Evolutionary conservation across 2,113 vertebrate species (phyloP).

Genomic region (Dendropsophus ebraccatus): DNA sequence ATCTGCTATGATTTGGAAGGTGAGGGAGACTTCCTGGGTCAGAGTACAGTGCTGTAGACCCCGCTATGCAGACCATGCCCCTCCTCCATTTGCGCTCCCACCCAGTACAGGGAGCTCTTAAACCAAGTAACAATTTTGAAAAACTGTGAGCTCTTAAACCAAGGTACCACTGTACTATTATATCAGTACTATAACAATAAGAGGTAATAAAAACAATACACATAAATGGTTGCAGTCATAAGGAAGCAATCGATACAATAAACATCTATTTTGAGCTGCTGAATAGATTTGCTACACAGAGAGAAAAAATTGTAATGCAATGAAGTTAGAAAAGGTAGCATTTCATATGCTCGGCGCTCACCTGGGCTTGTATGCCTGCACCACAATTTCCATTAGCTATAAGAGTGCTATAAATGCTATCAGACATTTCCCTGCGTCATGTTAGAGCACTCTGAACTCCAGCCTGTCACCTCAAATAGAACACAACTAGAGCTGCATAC

Average conservation of each 20-base stretch:
- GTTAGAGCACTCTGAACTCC: background rate
- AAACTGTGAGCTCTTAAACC: no score
- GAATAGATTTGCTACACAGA: no score
- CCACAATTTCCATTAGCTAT: background rate
- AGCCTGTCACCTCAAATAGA: constrained; percentile 23
- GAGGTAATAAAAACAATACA: background rate
- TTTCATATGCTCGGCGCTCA: background rate
- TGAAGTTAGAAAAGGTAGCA: background rate
- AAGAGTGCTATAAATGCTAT: background rate
- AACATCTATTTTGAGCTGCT: background rate
- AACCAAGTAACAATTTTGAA: no score
- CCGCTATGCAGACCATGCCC: no score
- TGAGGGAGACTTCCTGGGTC: no score
- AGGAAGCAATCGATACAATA: background rate
- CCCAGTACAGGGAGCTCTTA: no score
- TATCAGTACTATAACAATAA: background rate
- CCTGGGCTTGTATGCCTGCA: background rate
- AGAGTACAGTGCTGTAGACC: no score
- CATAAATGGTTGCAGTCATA: background rate
- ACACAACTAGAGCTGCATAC: background rate
- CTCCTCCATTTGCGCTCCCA: no score
- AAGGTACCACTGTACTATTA: background rate
- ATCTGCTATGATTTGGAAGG: no score
- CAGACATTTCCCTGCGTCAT: background rate
- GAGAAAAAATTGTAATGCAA: no score